phyloP scores from a whole-genome alignment of 2,888 invertebrate genomes.

The Mactromeris polynyma region DNA sequence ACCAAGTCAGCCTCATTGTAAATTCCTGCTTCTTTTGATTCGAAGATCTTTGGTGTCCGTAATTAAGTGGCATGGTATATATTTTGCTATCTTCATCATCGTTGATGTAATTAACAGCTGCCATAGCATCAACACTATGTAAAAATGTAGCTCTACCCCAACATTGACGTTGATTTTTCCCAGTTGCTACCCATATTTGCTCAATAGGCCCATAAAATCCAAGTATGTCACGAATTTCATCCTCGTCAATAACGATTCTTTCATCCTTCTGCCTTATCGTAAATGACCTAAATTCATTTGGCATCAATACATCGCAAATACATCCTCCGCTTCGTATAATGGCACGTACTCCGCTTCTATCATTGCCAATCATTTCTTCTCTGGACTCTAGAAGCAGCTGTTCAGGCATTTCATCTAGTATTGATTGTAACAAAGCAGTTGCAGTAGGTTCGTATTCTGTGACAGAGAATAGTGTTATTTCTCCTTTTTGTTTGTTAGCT shows the following conservation, averaged over 20 bases:
- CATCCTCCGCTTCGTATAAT: conserved; percentile 74
- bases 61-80: conserved; percentile 32
- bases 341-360: conserved; percentile 66
- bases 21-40: conserved; percentile 52
- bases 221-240: conserved; percentile 19
- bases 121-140: conserved; percentile 54
- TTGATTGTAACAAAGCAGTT: conserved; percentile 11
- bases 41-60: neutral
- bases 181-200: conserved; percentile 60
- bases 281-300: conserved; percentile 74
- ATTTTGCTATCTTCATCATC: conserved; percentile 32
- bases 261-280: conserved; percentile 61
- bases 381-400: conserved; percentile 51
- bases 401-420: conserved; percentile 43
- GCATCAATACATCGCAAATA: conserved; percentile 74
- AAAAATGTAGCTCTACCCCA: conserved; percentile 79
- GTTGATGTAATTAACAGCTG: conserved; percentile 62
- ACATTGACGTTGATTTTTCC: conserved; percentile 39
- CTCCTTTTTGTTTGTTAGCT: conserved; percentile 71
- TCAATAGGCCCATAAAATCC: conserved; percentile 69
- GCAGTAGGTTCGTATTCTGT: conserved; percentile 39
- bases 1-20: conserved; percentile 75
- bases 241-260: conserved; percentile 40
- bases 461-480: conserved; percentile 71
- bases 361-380: conserved; percentile 53